These are phyloP conservation scores for Austrolebias charrua DNA, from an alignment of 2,797 vertebrate genomes.

Conservation along the genomic window DNA sequence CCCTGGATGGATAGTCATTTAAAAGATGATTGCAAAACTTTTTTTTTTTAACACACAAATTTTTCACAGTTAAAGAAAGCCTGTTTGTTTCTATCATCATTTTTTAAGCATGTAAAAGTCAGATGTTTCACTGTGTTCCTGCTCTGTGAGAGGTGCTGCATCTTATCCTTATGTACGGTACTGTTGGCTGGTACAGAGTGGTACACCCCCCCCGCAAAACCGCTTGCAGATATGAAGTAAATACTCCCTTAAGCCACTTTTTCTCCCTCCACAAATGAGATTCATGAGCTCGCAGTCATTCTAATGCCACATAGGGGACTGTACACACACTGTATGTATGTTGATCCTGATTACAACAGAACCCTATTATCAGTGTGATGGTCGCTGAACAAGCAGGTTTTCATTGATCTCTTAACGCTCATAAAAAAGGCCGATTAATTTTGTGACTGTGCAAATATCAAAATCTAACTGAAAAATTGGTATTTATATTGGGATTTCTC, in stretches of 20 bases:
- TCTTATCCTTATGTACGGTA: slow-evolving; percentile 1
- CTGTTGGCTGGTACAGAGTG: slow-evolving; percentile 3
- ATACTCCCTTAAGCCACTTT: slow-evolving; percentile 31
- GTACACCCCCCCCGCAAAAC: neutral
- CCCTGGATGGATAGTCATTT: neutral
- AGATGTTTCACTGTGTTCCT: neutral
- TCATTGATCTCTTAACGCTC: neutral
- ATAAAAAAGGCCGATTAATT: too few relatives aligned
- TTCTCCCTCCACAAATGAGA: slow-evolving; percentile 37
- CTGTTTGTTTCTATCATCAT: neutral
- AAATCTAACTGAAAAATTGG: too few relatives aligned
- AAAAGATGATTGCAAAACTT: neutral
- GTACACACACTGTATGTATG: slow-evolving; percentile 19
- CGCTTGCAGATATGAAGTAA: slow-evolving; percentile 17
- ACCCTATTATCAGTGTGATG: neutral
- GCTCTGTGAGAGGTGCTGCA: neutral
- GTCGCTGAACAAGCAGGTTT: neutral
- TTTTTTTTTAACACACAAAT: too few relatives aligned
- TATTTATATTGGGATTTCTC: too few relatives aligned
- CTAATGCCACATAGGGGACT: slow-evolving; percentile 15
- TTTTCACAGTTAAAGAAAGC: neutral
- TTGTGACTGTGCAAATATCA: too few relatives aligned
- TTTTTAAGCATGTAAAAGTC: neutral
- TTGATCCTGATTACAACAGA: slow-evolving; percentile 2
- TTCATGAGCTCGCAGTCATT: slow-evolving; percentile 23